Evolutionary conservation across 2,888 invertebrate species (phyloP), one percentile per base, ranked within the genome.

Genomic region (Choristoneura rosaceana): DNA sequence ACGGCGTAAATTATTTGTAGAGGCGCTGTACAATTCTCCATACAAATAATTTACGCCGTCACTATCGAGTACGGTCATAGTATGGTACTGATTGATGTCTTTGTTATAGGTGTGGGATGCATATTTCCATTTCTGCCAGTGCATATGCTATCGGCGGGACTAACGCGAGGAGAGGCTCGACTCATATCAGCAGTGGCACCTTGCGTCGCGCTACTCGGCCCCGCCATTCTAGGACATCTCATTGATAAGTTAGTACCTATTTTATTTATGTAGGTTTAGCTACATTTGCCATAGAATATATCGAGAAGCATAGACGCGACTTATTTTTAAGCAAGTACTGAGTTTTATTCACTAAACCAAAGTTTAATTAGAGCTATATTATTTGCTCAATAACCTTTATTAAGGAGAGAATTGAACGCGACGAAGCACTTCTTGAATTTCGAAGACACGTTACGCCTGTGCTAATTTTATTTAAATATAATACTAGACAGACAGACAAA

Each of bases 91-190:
- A n/a, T n/a, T n/a, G 68, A 50, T 52, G 50, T 76, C 73, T 76
- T 75, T 77, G 75, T 73, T 84, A 65, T 89, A 98, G 98, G 97
- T 79, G 93, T 98, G 81, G 97, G 98, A 77, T 96, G 97, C 80
- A 95, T 98, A 76, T 96, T 97, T 82, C 97, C 98, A 8, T 97
- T 97, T 89, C 96, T 98, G 75, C 96, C 97, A 17, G 94, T 97
- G 73, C 97, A 97, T 90, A 97, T 97, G 96, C 91, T 95, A n/a
- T 47, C 62, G 92, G 95, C 74, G 76, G 98, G 98, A 0, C 88
- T 98, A 77, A 96, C 96, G 68, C 92, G 95, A 75, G 95, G 96
- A 68, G 97, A 98, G 87, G 96, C 96, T 45, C 95, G 97, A 25
- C 95, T 96, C 71, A 96, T 98, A 80, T 97, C 97, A 70, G 96